These are phyloP conservation scores for Fragum sueziense DNA, from an alignment of 2,888 invertebrate species.

Conservation along the genomic window DNA sequence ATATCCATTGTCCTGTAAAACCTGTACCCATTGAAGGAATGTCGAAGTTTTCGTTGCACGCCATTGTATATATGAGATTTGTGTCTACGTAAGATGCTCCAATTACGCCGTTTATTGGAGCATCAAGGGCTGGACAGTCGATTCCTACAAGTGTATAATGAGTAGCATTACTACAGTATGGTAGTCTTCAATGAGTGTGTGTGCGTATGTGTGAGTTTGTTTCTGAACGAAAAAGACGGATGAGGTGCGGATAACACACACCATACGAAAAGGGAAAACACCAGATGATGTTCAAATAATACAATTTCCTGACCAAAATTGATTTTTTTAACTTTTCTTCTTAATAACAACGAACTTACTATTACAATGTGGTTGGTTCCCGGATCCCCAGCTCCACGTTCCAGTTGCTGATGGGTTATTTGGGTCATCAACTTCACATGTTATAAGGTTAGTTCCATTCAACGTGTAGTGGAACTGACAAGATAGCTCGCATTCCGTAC, in stretches of 20 bases:
- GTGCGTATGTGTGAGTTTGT: too few species aligned
- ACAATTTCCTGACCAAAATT: not conserved
- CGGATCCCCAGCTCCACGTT: constrained; percentile 33
- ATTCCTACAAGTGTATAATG: too few species aligned
- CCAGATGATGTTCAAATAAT: not conserved
- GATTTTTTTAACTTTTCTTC: not conserved
- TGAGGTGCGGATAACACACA: too few species aligned
- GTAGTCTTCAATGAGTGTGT: too few species aligned
- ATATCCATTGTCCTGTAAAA: constrained; percentile 30
- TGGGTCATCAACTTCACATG: constrained; percentile 27
- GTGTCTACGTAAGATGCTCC: not conserved
- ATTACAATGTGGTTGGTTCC: constrained; percentile 21
- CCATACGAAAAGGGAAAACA: too few species aligned
- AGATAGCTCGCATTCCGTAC: constrained; percentile 18
- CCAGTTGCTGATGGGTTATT: constrained; percentile 10
- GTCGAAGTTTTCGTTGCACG: constrained; percentile 22
- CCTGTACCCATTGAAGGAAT: not conserved
- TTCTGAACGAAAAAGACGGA: too few species aligned
- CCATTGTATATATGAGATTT: constrained; percentile 3
- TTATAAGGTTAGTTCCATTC: constrained; percentile 26
- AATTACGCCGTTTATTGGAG: constrained; percentile 38
- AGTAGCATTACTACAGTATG: too few species aligned
- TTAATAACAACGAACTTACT: constrained; percentile 20
- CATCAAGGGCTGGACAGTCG: constrained; percentile 25
- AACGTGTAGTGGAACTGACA: constrained; percentile 20